Evolutionary conservation across 2,797 vertebrate genomes (phyloP), one percentile per base, ranked within the genome.

Genomic region (Crocodylus rhombifer): DNA sequence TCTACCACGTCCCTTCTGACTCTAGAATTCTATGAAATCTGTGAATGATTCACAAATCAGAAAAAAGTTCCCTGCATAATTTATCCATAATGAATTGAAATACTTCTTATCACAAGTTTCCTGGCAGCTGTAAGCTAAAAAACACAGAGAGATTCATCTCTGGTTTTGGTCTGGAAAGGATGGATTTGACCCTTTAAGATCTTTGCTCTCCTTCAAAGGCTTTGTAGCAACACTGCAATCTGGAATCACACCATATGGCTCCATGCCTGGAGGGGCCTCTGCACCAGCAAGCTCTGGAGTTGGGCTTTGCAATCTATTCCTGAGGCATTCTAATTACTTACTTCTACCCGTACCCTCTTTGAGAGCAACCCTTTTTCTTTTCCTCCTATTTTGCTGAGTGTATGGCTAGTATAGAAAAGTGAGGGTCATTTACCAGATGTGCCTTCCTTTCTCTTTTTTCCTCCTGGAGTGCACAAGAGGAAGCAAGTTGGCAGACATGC

Each of bases 31-130:
- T 51, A 51, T 51, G 42, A 51, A 11, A 51, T 97, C 95, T 96
- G 69, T 60, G 69, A 95, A 42, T 92, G 91, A 95, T 58, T 84
- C 84, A 91, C 64, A 86, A 88, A 86, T 79, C 15, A 56, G 63
- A 93, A 81, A 28, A 77, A 73, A 51, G 12, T 92, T 87, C 74
- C 42, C 78, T 89, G 84, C 67, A 55, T 84, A 82, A 26, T 91
- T 69, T 91, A 28, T 10, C 92, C 42, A 65, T 89, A 93, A 92
- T 80, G 78, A 90, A 60, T 26, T 83, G 58, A 91, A 7, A 61
- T 69, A 60, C 83, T 86, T 33, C 15, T 89, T 15, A 74, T 63
- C 69, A 51, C 36, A 17, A 20, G 2, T 84, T 87, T 28, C 80
- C 80, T 79, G 84, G 18, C 55, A 87, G 61, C 36, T 73, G 69